Conservation (phyloP, 92 coral and sea anemone species). For the Palythoa heliodiscus region DNA sequence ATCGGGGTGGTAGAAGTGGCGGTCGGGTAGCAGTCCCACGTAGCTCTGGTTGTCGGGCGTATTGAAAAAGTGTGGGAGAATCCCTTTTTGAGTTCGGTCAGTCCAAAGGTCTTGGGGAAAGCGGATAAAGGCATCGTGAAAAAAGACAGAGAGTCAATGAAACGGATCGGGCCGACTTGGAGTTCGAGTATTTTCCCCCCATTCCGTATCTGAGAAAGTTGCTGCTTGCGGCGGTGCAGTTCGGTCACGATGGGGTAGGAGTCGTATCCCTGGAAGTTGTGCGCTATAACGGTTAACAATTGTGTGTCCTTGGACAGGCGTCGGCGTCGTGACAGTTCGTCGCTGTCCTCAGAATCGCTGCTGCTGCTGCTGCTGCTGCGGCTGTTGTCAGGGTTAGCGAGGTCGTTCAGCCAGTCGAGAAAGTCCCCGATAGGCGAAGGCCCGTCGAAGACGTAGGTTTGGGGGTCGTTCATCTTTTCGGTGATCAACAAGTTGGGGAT, state of each 20-base stretch:
- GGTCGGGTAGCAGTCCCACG: slow-evolving; percentile 3
- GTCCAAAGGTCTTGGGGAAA: slow-evolving; percentile 12
- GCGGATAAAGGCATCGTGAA: not conserved
- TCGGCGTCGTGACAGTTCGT: no score
- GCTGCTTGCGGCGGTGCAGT: no score
- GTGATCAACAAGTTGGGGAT: not conserved
- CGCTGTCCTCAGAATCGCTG: no score
- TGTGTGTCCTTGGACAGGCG: no score
- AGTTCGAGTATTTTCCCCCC: slow-evolving; percentile 12
- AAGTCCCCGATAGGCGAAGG: not conserved
- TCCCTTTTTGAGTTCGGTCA: not conserved
- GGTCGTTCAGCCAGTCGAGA: not conserved
- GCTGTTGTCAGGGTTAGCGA: not conserved
- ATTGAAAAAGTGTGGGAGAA: slow-evolving; percentile 24
- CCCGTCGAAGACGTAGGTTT: not conserved
- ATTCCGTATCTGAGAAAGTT: not conserved
- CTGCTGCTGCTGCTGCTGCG: no score
- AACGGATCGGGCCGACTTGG: not conserved
- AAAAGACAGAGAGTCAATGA: not conserved
- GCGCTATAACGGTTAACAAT: not conserved
- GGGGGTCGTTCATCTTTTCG: not conserved
- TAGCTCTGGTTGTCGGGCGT: slow-evolving; percentile 6
- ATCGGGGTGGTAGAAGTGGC: no score
- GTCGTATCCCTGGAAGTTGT: slow-evolving; percentile 9
- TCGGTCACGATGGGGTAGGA: not conserved